A percentile compares a stretch with the other conserved stretches of the same genome.
Evolutionary conservation across 1,140 invertebrate species (phyloP).

Genomic region (Oscheius sp.): DNA sequence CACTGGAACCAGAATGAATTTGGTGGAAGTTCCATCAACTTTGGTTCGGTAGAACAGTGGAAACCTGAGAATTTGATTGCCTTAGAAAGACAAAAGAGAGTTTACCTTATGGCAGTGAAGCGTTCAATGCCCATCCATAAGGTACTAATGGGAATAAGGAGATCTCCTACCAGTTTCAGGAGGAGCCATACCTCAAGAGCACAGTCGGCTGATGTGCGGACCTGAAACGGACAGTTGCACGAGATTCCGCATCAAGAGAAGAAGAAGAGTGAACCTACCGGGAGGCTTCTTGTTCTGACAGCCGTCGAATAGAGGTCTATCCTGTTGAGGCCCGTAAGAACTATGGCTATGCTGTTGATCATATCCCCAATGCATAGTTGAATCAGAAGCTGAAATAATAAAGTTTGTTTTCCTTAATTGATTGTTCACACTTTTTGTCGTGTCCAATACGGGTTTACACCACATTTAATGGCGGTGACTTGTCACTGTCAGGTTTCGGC

Average conservation of each 20-base stretch:
- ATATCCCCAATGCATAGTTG: conserved; percentile 22
- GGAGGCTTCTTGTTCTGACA: conserved; percentile 12
- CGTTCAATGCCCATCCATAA: conserved; percentile 35
- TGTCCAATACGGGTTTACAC: too few relatives aligned
- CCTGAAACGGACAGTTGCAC: background rate
- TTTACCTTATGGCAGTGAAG: conserved; percentile 13
- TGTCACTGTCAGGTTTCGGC: background rate
- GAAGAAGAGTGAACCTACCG: background rate
- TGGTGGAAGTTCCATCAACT: conserved; percentile 20
- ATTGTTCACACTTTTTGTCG: background rate
- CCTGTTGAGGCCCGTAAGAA: conserved; percentile 23
- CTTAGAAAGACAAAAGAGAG: background rate
- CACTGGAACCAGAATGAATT: background rate
- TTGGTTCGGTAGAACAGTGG: conserved; percentile 26
- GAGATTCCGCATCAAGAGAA: background rate
- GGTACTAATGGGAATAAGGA: conserved; percentile 28
- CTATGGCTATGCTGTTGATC: conserved; percentile 20
- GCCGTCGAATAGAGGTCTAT: conserved; percentile 28
- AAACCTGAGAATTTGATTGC: background rate
- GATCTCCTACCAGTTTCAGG: conserved; percentile 24
- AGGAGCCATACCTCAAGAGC: conserved; percentile 29
- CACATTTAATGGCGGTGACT: too few relatives aligned
- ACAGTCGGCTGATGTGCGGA: conserved; percentile 24
- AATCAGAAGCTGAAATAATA: conserved; percentile 25
- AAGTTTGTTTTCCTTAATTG: background rate